Evolutionary conservation across 2,888 invertebrate genomes (phyloP).

Genomic region (Clostera curtula): DNA sequence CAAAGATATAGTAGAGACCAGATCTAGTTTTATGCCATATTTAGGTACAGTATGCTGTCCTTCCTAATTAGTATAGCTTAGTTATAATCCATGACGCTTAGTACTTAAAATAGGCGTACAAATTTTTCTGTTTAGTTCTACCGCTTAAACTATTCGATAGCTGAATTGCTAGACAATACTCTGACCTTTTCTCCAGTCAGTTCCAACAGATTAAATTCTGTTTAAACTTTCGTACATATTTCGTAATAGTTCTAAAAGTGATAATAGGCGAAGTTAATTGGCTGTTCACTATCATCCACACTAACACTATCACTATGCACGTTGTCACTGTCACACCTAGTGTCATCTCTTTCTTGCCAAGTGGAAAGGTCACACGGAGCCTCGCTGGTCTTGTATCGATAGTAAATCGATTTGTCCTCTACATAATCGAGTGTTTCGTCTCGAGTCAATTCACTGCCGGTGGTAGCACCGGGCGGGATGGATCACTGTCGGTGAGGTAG

Average conservation of each 20-base stretch:
- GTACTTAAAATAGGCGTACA: no score
- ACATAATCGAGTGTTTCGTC: constrained; percentile 19
- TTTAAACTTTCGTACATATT: no score
- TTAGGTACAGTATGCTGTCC: no score
- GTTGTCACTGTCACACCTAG: constrained; percentile 23
- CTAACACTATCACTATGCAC: constrained; percentile 24
- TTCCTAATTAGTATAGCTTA: no score
- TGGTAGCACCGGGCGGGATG: constrained; percentile 35
- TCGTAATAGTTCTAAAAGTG: constrained; percentile 47
- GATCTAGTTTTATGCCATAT: no score
- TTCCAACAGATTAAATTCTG: no score
- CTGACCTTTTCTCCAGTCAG: no score
- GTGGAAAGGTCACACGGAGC: constrained; percentile 60
- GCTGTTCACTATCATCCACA: constrained; percentile 41
- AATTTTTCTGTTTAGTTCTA: no score
- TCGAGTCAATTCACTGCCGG: constrained; percentile 22
- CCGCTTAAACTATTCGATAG: no score
- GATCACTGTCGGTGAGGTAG: constrained; percentile 65
- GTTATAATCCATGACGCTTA: no score
- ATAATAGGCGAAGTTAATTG: constrained; percentile 67
- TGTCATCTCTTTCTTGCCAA: constrained; percentile 53
- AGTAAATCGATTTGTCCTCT: constrained; percentile 15
- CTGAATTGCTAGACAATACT: no score
- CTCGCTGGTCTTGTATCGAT: constrained; percentile 37
- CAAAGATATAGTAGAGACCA: no score